Evolutionary conservation across 92 coral and sea anemone species (phyloP), one percentile per base, ranked within the genome.

Genomic region (Porites evermanni): DNA sequence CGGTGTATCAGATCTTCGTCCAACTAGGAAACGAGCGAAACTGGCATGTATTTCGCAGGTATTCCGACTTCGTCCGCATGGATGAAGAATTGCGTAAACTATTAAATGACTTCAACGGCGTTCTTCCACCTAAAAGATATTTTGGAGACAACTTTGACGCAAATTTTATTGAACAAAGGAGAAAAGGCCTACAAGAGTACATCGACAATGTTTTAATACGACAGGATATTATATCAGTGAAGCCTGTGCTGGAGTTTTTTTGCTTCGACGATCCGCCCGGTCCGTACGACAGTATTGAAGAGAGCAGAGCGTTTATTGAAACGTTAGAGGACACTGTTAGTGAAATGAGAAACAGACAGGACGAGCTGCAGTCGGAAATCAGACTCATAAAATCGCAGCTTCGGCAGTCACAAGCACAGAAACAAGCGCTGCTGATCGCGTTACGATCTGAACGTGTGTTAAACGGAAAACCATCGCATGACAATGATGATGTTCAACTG

Each of bases 11-110:
- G 87, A 93, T 97, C 44, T 91, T 88, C 86, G 98, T 95, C 3
- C 98, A 87, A 67, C 77, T 87, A 61, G 92, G 82, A 64, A 86
- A 91, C 54, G 96, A 91, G 79, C 87, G 93, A 64, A 93, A 75
- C 18, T 97, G 98, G 98, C 94, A 93, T 75, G 94, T 97, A 24
- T 93, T 93, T 79, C 97, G 99, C 67, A 87, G 99, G 67, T 97
- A 97, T 64, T 92, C 98, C 66, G 99, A 97, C 72, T 97, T 97
- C 78, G 85, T 91, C 74, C 92, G 92, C 76, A 84, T 97, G 58
- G 93, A 91, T 80, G 93, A 90, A 67, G 95, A 93, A 59, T 82
- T 97, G 58, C 86, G 93, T 51, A 93, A 88, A 83, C 79, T 86
- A 0, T 90, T 91, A 44, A 87, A 85, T 5, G 93, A 89, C 51